Evolutionary conservation across 1,140 invertebrate genomes (phyloP), one percentile per base, ranked within the genome.

Genomic region (honey bee (Apis mellifera)): DNA sequence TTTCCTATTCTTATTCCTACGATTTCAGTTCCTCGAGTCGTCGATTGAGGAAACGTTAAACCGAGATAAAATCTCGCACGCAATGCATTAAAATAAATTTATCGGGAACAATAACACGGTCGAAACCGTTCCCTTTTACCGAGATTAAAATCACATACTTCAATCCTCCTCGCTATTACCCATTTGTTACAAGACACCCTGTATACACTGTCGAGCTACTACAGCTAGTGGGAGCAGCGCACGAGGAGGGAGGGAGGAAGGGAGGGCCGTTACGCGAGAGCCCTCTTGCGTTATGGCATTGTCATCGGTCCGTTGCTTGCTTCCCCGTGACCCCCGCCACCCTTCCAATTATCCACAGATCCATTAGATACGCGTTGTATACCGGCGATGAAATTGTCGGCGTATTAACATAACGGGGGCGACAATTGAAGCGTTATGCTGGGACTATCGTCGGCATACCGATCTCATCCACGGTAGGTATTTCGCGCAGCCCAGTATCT

Each of bases 371-470:
- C 71, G 70, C 80, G 72, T n/a, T 69, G 74, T 79, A 64, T 75
- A 42, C 32, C 64, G 66, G 74, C 73, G 86, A 88, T 83, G 80
- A 90, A 90, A 90, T 90, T 86, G 90, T 90, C 86, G 83, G 64
- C 82, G 75, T 88, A 89, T 90, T 89, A 89, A 89, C 86, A 89
- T 90, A 89, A 90, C 88, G 84, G 86, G 32, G 60, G 78, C 77
- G 82, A 81, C 83, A 81, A 88, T 88, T 87, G 86, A 84, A 78
- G 52, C 82, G 82, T 86, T 78, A 87, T 78, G 59, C 64, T 21
- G 66, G 19, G 59, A 55, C 32, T 32, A 32, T 3, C 32, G 32
- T 15, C 32, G 15, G 71, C 62, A 57, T 82, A 57, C 54, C 26
- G 79, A 82, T 82, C 76, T 82, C 55, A 9, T 7, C 42, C 66